Conservation (phyloP, 2,888 invertebrate species). For the Aphelenchoides bicaudatus region DNA sequence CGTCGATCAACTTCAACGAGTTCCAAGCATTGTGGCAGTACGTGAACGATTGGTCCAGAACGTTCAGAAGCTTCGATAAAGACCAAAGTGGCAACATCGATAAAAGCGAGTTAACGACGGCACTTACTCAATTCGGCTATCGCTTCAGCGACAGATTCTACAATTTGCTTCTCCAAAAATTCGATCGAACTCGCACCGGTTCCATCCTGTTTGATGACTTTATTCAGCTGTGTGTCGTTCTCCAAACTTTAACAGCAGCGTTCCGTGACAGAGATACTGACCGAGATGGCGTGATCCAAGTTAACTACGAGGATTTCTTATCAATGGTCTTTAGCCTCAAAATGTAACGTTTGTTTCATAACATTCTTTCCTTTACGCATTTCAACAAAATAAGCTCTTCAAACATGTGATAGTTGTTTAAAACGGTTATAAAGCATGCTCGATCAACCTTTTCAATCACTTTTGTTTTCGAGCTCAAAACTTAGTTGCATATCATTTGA, state of each 20-base stretch:
- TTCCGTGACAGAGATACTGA: constrained; percentile 77
- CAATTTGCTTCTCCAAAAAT: constrained; percentile 79
- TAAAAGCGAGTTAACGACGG: constrained; percentile 80
- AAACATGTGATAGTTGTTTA: too few species aligned
- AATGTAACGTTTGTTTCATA: constrained; percentile 39
- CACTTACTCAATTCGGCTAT: constrained; percentile 77
- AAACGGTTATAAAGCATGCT: too few species aligned
- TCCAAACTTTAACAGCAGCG: constrained; percentile 69
- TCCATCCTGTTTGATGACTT: constrained; percentile 88
- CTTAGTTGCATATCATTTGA: too few species aligned
- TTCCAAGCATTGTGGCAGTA: constrained; percentile 96
- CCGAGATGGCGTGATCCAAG: constrained; percentile 75
- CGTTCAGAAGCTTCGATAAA: constrained; percentile 86
- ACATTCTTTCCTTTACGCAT: background rate
- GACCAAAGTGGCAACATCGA: constrained; percentile 86
- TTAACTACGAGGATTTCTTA: constrained; percentile 81
- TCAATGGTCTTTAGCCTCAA: constrained; percentile 72
- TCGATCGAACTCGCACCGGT: constrained; percentile 84
- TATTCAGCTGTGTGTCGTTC: constrained; percentile 46
- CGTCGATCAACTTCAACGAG: constrained; percentile 87
- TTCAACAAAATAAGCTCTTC: background rate
- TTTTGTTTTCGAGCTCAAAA: too few species aligned
- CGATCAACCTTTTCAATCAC: too few species aligned
- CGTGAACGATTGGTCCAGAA: constrained; percentile 93
- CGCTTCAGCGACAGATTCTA: constrained; percentile 77